Conservation (phyloP, 2,888 invertebrate species). For the Dryobota labecula region DNA sequence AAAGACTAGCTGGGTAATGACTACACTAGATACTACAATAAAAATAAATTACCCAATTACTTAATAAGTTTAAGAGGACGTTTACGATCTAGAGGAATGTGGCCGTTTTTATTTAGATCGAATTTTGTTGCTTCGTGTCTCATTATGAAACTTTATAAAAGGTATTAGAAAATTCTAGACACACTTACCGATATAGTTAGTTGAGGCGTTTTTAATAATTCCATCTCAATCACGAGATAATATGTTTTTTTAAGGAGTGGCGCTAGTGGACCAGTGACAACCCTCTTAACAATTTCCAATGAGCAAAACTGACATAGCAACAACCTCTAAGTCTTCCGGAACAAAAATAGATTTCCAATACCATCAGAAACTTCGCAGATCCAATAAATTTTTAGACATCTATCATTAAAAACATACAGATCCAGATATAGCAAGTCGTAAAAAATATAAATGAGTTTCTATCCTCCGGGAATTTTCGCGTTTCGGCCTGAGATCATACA, state of each 20-base stretch:
- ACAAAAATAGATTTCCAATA: slow-evolving; percentile 13
- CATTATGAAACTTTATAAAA: too few species aligned
- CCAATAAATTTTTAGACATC: slow-evolving; percentile 15
- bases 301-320: background rate
- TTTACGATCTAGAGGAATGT: too few species aligned
- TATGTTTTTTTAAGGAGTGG: too few species aligned
- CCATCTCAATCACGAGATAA: too few species aligned
- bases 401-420: slow-evolving; percentile 18
- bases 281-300: background rate
- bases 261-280: too few species aligned
- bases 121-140: too few species aligned
- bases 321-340: background rate
- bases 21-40: background rate
- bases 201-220: too few species aligned
- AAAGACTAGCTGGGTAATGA: background rate
- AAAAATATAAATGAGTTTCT: slow-evolving; percentile 61
- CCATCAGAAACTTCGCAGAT: background rate
- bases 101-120: too few species aligned
- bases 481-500: slow-evolving; percentile 34
- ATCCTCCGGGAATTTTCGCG: slow-evolving; percentile 38
- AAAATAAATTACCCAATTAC: background rate
- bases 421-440: slow-evolving; percentile 39
- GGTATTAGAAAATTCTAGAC: too few species aligned
- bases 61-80: background rate
- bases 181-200: too few species aligned